Percentiles rank a stretch among this genome's conserved stretches.
phyloP scores from a whole-genome alignment of 2,888 invertebrate genomes.

The Empis stercorea region DNA sequence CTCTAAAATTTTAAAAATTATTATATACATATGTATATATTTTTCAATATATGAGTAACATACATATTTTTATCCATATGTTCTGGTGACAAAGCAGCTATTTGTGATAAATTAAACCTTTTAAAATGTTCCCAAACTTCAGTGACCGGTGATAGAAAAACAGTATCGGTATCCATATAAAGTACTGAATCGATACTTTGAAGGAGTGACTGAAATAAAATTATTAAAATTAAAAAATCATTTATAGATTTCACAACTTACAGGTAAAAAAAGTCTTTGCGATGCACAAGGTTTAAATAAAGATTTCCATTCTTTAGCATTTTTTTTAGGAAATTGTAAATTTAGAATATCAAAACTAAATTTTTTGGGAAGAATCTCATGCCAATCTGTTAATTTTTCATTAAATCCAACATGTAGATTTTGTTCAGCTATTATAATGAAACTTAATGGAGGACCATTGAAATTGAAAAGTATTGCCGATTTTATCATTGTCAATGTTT shows the following conservation, averaged over 20 bases:
- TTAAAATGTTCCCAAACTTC: slow-evolving; percentile 72
- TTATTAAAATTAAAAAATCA: no score
- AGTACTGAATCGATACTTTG: slow-evolving; percentile 70
- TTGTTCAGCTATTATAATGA: slow-evolving; percentile 71
- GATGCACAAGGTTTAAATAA: slow-evolving; percentile 91
- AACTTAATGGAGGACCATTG: slow-evolving; percentile 47
- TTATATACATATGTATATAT: no score
- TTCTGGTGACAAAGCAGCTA: slow-evolving; percentile 79
- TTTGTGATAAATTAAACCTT: slow-evolving; percentile 69
- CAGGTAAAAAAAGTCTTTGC: slow-evolving; percentile 85
- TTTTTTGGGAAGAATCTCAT: slow-evolving; percentile 44
- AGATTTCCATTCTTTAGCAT: slow-evolving; percentile 68
- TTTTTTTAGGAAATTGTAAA: slow-evolving; percentile 63
- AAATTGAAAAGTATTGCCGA: slow-evolving; percentile 66
- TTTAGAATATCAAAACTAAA: slow-evolving; percentile 62
- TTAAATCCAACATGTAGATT: slow-evolving; percentile 51
- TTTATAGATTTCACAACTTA: slow-evolving; percentile 41
- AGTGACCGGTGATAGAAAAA: slow-evolving; percentile 74
- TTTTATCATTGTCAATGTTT: slow-evolving; percentile 78
- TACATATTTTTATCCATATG: slow-evolving; percentile 68
- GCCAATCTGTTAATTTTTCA: slow-evolving; percentile 64
- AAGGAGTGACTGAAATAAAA: slow-evolving; percentile 53
- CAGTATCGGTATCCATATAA: slow-evolving; percentile 85
- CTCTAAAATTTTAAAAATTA: background rate
- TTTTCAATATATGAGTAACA: background rate